Base-by-base conservation (phyloP, 2,797 vertebrate species). In the Aselliscus stoliczkanus region DNA sequence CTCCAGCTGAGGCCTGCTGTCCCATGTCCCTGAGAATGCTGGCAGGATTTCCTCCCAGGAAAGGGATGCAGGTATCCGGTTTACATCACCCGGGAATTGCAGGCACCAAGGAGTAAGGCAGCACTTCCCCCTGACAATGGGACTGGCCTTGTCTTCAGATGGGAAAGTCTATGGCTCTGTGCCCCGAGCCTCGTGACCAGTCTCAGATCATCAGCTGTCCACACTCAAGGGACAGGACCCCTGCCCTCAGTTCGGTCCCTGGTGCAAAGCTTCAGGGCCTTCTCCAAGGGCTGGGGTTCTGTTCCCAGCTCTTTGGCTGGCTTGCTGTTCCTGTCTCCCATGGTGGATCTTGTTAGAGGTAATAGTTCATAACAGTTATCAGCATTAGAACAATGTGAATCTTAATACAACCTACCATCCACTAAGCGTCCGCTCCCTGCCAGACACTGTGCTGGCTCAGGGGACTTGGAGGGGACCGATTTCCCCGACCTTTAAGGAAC, bases 41-140 rank as follows among this genome's bases (percentile, higher is more conserved):
- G 81, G 92, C 92, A 83, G 93, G 95, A 97, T 95, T 96, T 97
- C 97, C 97, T 97, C 93, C 93, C 95, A 77, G 97, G 95, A 96
- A 97, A 79, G 39, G 93, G 75, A 88, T 42, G 0, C 0, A 6
- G 4, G 44, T 89, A 86, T 96, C 84, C 50, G 21, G 85, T 89
- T 92, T 67, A 69, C 31, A 17, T 92, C 95, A 67, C 88, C n/a
- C 3, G n/a, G 86, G 95, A 97, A 67, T 7, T 50, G 17, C 56
- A 73, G 93, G 76, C 67, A 76, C 73, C 1, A 17, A 60, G 42
- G 60, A 88, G 58, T 60, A 77, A 88, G 84, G 69, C 56, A 73
- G 85, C 60, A 11, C 27, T 87, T 83, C 39, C 58, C 42, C 21
- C 52, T 60, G 60, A 56, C 69, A 25, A 21, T 31, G 70, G 50